Evolutionary conservation across 2,113 vertebrate species (phyloP), one percentile per base, ranked within the genome.

Genomic region (Trochalopteron elliotii): DNA sequence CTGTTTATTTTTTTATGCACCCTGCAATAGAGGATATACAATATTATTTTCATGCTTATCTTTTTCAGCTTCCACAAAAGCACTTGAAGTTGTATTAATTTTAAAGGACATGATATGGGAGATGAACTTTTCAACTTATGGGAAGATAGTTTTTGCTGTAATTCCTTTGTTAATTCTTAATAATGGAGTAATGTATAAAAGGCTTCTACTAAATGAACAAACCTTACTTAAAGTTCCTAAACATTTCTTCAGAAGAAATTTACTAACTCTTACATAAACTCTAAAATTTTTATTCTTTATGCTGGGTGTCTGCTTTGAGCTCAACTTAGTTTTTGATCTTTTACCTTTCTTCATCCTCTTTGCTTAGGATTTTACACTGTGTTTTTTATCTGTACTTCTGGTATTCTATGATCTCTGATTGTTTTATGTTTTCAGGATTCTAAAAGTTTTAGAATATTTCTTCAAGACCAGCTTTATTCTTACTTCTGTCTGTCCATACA

Each of bases 271-370:
- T 87, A 95, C 83, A 90, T 89, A 97, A 96, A 96, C 82, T 90
- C 68, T 92, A 74, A 75, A 50, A 44, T 94, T 94, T 90, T 86
- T 83, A 13, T 95, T 95, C 96, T 97, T 97, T 95, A 87, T 96
- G 78, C 85, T 87, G 40, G 79, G 37, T 90, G 72, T 87, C 97
- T 96, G 84, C 95, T 97, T 98, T 97, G 97, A 98, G 96, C 93
- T 85, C 93, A 39, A 83, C 87, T 96, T 93, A 92, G 83, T 94
- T 97, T 98, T 97, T 98, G 97, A 98, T 98, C 98, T 97, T 94
- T 96, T 98, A 52, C 44, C 82, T 94, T 98, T 97, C 94, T 97
- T 97, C 60, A 1, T 97, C 93, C 93, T 96, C 92, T 97, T 98
- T 98, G 95, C 97, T 86, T 90, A 96, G 95, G 96, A 80, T 97